These are phyloP conservation scores for Zaprionus kolodkinae DNA, from an alignment of 1,140 invertebrate genomes.

Conservation along the genomic window DNA sequence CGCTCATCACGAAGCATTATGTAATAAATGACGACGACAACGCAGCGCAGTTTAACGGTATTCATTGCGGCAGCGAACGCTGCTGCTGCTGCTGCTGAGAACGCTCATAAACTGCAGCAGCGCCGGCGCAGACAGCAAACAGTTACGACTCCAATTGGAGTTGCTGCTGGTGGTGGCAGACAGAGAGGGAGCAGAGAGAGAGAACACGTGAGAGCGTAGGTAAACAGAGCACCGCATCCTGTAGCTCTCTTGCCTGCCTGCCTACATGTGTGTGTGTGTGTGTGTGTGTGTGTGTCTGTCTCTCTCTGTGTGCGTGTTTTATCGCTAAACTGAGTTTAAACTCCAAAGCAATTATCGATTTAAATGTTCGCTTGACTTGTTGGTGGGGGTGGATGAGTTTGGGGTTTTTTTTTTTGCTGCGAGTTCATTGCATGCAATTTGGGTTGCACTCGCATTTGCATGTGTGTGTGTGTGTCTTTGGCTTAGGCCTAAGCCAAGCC, in stretches of 20 bases:
- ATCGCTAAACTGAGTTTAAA: constrained; percentile 52
- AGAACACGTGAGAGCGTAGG: constrained; percentile 4
- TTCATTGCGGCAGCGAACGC: constrained; percentile 34
- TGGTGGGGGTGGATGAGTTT: not conserved
- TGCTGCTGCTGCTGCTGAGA: constrained; percentile 28
- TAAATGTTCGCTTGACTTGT: constrained; percentile 40
- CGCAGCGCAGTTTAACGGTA: constrained; percentile 64
- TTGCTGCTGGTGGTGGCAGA: constrained; percentile 53
- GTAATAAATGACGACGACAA: constrained; percentile 62
- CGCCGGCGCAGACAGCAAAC: constrained; percentile 66
- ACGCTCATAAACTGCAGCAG: constrained; percentile 37
- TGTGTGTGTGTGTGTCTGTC: not conserved
- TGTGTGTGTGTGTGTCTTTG: not conserved
- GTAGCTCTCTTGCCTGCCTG: not conserved
- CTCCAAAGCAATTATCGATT: constrained; percentile 72
- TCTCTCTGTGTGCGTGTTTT: constrained; percentile 6
- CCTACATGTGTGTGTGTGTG: constrained; percentile 2
- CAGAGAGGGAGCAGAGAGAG: constrained; percentile 29
- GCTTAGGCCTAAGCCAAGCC: constrained; percentile 21
- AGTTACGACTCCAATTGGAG: constrained; percentile 72
- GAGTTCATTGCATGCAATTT: constrained; percentile 74
- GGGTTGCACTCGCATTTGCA: constrained; percentile 35
- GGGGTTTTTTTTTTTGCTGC: constrained; percentile 19
- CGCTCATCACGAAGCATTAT: constrained; percentile 55
- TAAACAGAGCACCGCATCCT: constrained; percentile 47